Percentiles rank a stretch among this genome's conserved stretches.
phyloP scores from a whole-genome alignment of 2,113 vertebrate genomes.

The Gavialis gangeticus region DNA sequence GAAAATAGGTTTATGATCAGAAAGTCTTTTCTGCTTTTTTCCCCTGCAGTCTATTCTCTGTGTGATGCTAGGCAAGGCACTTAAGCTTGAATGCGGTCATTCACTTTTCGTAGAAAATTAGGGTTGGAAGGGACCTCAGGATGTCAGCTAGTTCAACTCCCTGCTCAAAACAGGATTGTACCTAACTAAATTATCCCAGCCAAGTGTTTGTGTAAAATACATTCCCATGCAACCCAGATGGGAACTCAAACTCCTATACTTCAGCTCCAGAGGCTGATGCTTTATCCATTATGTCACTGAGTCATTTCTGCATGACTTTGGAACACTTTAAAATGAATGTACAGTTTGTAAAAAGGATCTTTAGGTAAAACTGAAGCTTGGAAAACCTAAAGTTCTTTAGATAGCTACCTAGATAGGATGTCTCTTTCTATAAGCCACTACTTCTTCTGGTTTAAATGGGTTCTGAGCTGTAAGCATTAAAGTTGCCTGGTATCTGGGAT shows the following conservation, averaged over 20 bases:
- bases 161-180: background rate
- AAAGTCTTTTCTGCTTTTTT: background rate
- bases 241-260: no score
- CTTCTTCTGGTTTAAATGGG: background rate
- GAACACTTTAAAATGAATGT: background rate
- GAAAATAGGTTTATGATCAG: background rate
- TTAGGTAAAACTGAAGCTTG: background rate
- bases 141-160: background rate
- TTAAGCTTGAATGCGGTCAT: background rate
- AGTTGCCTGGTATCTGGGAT: background rate
- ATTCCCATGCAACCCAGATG: no score
- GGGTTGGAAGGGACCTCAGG: background rate
- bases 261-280: no score
- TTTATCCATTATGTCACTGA: background rate
- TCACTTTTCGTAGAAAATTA: background rate
- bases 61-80: background rate
- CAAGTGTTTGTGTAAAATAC: no score
- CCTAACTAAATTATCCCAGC: no score
- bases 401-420: background rate
- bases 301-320: accelerated
- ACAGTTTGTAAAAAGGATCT: background rate
- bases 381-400: background rate
- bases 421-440: background rate
- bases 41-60: background rate
- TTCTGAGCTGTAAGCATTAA: background rate